These are phyloP conservation scores for Sinonovacula constricta DNA, from an alignment of 1,140 invertebrate species.

Conservation along the genomic window DNA sequence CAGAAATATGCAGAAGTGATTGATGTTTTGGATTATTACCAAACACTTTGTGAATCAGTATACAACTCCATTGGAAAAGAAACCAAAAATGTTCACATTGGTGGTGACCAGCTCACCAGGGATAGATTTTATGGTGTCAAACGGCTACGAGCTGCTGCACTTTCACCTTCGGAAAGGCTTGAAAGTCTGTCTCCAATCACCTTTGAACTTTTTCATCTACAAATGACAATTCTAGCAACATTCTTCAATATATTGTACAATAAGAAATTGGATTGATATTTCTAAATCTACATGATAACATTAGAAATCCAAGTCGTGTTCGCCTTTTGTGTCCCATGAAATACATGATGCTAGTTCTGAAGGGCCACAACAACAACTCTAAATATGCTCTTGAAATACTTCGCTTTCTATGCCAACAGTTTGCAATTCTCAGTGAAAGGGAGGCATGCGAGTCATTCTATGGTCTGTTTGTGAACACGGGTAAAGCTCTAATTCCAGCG, in stretches of 20 bases:
- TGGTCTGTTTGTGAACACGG: conserved; percentile 18
- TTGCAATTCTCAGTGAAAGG: not conserved
- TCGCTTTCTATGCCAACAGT: not conserved
- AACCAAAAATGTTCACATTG: not conserved
- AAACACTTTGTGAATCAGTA: not conserved
- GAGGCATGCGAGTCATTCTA: not conserved
- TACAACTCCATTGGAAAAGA: not conserved
- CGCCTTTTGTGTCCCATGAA: not conserved
- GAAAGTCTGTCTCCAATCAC: not conserved
- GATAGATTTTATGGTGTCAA: conserved; percentile 3
- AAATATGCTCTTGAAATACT: conserved; percentile 16
- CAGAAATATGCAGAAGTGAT: conserved; percentile 13
- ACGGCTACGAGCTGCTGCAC: not conserved
- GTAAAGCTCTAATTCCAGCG: not conserved
- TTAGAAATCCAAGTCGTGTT: not conserved
- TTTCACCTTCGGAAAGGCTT: not conserved
- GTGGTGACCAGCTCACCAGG: not conserved
- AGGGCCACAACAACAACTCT: not conserved
- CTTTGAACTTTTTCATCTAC: conserved; percentile 17
- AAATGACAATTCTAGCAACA: conserved; percentile 7
- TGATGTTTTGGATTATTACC: conserved; percentile 3
- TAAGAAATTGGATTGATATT: conserved; percentile 7
- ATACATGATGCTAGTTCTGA: not conserved
- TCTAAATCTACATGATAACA: not conserved
- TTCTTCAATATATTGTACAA: conserved; percentile 4